Base-by-base conservation (phyloP, 2,888 invertebrate genomes). In the Coecobrya sp. region DNA sequence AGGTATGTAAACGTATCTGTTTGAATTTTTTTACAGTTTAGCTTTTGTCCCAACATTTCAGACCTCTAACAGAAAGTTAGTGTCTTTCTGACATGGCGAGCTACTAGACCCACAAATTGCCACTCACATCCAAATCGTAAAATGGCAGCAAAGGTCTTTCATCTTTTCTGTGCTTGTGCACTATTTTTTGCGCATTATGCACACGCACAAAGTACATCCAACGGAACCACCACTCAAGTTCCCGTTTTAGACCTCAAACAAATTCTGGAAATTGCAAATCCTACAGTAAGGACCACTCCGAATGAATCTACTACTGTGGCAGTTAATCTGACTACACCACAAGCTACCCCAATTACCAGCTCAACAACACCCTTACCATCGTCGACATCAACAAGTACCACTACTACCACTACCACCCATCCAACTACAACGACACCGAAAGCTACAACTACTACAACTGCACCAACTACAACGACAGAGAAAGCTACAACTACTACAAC, bases 191-290 rank as follows among this genome's bases (percentile, higher is more conserved):
- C 59, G 7, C 42, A 79, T 13, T 19, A 22, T 49, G 62, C 22
- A 16, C 27, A 65, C 1, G 76, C 85, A 36, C 65, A 70, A 45
- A 85, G 36, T 55, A 36, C 11, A n/a, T 59, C 84, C 25, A 65
- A 84, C 19, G 36, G 45, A 3, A 81, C 22, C 10, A 11, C 45
- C 11, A 70, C 22, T 5, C 70, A 68, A 73, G 62, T 84, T 49
- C 82, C 84, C 0, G 73, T 89, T n/a, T 52, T 89, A 49, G 70
- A 65, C 16, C 22, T 88, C 19, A 79, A 79, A 3, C 88, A 88
- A 88, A 62, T 88, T 52, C 45, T 79, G 55, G 45, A 79, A 49
- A 62, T 88, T 13, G 45, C 55, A 4, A 88, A 88, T 88, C 76
- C 55, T 25, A 0, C 49, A 30, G 10, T 13, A n/a, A 11, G 22